A percentile compares a stretch with the other conserved stretches of the same genome.
Evolutionary conservation across 92 coral and sea anemone species (phyloP).

Genomic region (Bergia puertoricense): DNA sequence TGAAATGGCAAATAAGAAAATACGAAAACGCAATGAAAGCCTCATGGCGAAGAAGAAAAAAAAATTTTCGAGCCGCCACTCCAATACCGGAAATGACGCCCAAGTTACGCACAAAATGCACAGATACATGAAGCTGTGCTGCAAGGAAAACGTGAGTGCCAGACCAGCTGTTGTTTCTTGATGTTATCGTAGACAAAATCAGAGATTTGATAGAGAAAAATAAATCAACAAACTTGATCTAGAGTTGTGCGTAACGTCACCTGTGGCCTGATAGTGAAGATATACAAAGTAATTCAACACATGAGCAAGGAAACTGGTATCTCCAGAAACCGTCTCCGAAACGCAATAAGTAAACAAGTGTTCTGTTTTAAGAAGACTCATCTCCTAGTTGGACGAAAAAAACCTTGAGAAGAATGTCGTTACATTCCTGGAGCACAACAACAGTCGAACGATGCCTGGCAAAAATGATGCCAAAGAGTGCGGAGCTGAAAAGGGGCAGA

Average conservation of each 20-base stretch:
- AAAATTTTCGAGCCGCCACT: too few species aligned
- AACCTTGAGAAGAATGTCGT: constrained; percentile 23
- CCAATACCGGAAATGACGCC: too few species aligned
- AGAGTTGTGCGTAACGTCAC: constrained; percentile 43
- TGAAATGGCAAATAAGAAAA: too few species aligned
- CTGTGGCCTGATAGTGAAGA: constrained; percentile 39
- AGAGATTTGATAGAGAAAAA: constrained; percentile 30
- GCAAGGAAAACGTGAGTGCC: too few species aligned
- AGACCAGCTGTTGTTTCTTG: background rate
- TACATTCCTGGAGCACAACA: constrained; percentile 55
- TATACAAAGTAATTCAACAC: constrained; percentile 39
- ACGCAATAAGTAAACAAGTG: constrained; percentile 39
- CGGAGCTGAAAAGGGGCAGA: constrained; percentile 50
- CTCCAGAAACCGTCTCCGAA: constrained; percentile 45
- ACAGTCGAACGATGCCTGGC: constrained; percentile 60
- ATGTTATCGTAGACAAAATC: constrained; percentile 12
- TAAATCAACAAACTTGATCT: constrained; percentile 12
- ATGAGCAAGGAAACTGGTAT: constrained; percentile 42
- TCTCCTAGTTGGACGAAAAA: constrained; percentile 8
- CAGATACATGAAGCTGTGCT: too few species aligned
- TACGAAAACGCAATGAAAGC: too few species aligned
- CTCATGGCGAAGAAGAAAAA: too few species aligned
- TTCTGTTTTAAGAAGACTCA: constrained; percentile 34
- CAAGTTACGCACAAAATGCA: too few species aligned
- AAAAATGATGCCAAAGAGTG: constrained; percentile 53